Base-by-base conservation (phyloP, 2,113 vertebrate species). In the Daubentonia madagascariensis region DNA sequence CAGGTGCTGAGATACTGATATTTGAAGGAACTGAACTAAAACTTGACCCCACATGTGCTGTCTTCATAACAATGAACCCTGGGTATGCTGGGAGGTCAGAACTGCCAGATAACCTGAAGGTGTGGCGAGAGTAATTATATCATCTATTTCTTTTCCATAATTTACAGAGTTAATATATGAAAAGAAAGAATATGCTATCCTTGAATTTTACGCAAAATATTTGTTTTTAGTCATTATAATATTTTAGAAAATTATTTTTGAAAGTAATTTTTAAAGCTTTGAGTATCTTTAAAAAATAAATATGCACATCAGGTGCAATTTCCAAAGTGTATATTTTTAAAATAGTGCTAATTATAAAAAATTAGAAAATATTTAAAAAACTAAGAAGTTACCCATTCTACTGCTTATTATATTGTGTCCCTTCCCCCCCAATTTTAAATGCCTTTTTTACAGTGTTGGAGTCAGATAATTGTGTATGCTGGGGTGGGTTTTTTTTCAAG, bases 51-150 rank as follows among this genome's bases (percentile, higher is more conserved):
- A 99, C 99, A 0, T 99, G 99, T 83, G 99, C 99, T 28, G 99
- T 99, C 67, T 99, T 99, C 94, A 99, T 99, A 94, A 99, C 99
- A 2, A 99, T 99, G 99, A 99, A 99, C 96, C 99, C 99, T 35
- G 99, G 99, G 23, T 99, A 99, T 67, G 99, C 99, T 5, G 99
- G 99, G 2, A 99, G 99, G 23, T 99, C 99, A 43, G 99, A 99
- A 93, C 99, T 99, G 40, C 99, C 99, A 11, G 99, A 99, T 96
- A 99, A 99, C 95, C 99, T 99, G 43, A 99, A 99, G 99, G 99
- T 99, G 98, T 16, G 85, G n/a, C 72, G 54, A 6, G 13, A 13
- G 1, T 63, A n/a, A 10, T 57, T 43, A 10, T 32, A 18, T 61
- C 14, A 81, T 48, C 78, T 23, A 1, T 59, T 70, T 90, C 76